A percentile compares a stretch with the other conserved stretches of the same genome.
These are phyloP conservation scores for Oryzaephilus surinamensis DNA, from an alignment of 1,140 invertebrate species.

Conservation along the genomic window DNA sequence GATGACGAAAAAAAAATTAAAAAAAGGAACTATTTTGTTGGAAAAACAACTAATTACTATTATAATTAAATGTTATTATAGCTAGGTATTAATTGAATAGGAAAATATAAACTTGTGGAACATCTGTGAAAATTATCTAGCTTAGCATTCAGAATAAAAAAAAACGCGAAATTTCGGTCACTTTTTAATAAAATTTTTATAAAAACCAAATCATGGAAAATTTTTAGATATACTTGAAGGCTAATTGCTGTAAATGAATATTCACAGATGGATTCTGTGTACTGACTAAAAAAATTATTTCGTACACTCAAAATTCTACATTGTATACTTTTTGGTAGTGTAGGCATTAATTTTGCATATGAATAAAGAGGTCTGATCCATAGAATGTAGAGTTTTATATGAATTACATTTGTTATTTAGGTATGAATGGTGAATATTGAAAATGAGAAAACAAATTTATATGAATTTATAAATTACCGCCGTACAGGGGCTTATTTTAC, in stretches of 20 bases:
- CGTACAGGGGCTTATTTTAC: constrained; percentile 27
- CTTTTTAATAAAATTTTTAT: constrained; percentile 24
- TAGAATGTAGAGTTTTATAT: constrained; percentile 34
- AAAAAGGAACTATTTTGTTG: no score
- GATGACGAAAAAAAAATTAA: no score
- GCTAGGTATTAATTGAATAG: constrained; percentile 11
- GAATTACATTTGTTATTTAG: constrained; percentile 11
- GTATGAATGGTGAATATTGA: constrained; percentile 3
- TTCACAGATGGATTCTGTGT: constrained; percentile 18
- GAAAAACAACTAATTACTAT: no score
- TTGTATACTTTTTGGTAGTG: constrained; percentile 15
- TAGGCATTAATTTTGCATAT: constrained; percentile 11
- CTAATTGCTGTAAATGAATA: constrained; percentile 16
- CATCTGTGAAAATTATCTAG: constrained; percentile 26
- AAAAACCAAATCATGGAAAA: constrained; percentile 17
- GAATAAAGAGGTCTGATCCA: constrained; percentile 28
- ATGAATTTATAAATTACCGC: constrained; percentile 8
- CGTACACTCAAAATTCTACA: constrained; percentile 3
- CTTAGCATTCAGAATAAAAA: no score
- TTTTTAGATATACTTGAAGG: not conserved
- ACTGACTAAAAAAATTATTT: constrained; percentile 1
- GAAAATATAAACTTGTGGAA: no score
- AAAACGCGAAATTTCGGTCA: constrained; percentile 16
- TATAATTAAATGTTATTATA: no score
- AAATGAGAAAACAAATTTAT: not conserved